These are phyloP conservation scores for Mallateleia sp. DNA, from an alignment of 2,888 invertebrate genomes.

Conservation along the genomic window DNA sequence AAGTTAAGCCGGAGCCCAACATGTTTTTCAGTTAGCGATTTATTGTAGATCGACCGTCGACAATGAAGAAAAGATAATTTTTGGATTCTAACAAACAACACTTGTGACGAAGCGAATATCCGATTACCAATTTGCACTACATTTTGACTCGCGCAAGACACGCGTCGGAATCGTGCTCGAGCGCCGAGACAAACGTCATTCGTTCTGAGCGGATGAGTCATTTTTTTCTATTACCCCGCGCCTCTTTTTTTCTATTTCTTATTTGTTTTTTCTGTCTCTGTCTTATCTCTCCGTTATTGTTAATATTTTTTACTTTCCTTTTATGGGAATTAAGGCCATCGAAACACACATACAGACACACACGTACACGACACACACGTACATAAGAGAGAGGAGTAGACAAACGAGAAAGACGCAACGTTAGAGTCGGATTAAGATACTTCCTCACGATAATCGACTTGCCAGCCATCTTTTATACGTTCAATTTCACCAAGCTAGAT, in stretches of 20 bases:
- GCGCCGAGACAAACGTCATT: conserved; percentile 26
- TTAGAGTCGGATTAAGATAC: too few species aligned
- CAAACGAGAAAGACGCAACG: too few species aligned
- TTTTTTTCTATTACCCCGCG: conserved; percentile 33
- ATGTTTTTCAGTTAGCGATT: conserved; percentile 59
- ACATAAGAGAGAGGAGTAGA: too few species aligned
- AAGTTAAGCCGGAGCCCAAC: conserved; percentile 55
- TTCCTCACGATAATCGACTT: too few species aligned
- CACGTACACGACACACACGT: conserved; percentile 55
- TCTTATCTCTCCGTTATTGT: conserved; percentile 35
- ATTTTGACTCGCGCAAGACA: conserved; percentile 36
- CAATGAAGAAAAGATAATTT: conserved; percentile 29
- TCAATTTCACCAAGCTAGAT: conserved; percentile 88
- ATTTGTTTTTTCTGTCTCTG: conserved; percentile 8
- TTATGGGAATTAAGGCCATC: conserved; percentile 50
- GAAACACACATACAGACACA: conserved; percentile 25
- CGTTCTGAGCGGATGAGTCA: background rate
- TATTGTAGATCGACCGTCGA: conserved; percentile 26
- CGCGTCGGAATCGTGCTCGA: conserved; percentile 33
- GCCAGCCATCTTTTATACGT: too few species aligned
- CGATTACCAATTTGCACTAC: conserved; percentile 27
- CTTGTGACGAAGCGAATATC: conserved; percentile 37
- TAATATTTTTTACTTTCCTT: conserved; percentile 52
- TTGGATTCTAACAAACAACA: conserved; percentile 23
- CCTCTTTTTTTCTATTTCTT: conserved; percentile 17